A percentile compares a stretch with the other conserved stretches of the same genome.
These are phyloP conservation scores for Podabrus alpinus DNA, from an alignment of 2,888 invertebrate genomes.

Conservation along the genomic window DNA sequence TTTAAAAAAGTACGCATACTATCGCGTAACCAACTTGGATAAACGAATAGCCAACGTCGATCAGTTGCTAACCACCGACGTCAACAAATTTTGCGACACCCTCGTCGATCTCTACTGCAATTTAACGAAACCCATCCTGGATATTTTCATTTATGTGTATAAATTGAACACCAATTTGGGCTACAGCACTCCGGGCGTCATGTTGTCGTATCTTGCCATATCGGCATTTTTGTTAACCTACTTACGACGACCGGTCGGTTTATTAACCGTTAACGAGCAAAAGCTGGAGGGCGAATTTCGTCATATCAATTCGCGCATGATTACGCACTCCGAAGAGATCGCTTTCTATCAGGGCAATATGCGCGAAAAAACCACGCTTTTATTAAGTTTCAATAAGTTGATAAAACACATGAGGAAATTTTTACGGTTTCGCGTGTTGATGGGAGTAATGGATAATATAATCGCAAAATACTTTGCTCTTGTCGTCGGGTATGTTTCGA, in stretches of 20 bases:
- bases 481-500: slow-evolving; percentile 93
- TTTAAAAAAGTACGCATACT: slow-evolving; percentile 94
- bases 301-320: slow-evolving; percentile 92
- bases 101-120: slow-evolving; percentile 96
- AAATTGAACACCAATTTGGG: slow-evolving; percentile 81
- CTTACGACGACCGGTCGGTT: slow-evolving; percentile 82
- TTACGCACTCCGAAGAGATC: slow-evolving; percentile 96
- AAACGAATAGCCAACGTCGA: slow-evolving; percentile 95
- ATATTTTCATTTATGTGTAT: slow-evolving; percentile 92
- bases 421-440: slow-evolving; percentile 84
- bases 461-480: slow-evolving; percentile 96
- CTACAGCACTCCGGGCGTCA: slow-evolving; percentile 83
- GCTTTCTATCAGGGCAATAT: slow-evolving; percentile 82
- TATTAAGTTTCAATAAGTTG: slow-evolving; percentile 88
- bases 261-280: slow-evolving; percentile 92
- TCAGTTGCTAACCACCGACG: slow-evolving; percentile 92
- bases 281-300: slow-evolving; percentile 98
- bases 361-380: slow-evolving; percentile 84
- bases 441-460: slow-evolving; percentile 96
- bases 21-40: slow-evolving; percentile 94
- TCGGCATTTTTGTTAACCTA: slow-evolving; percentile 88
- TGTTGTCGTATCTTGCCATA: slow-evolving; percentile 84
- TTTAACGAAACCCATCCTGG: slow-evolving; percentile 91
- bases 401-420: slow-evolving; percentile 83
- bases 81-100: slow-evolving; percentile 96